A percentile compares a stretch with the other conserved stretches of the same genome.
These are phyloP conservation scores for Hesperia comma DNA, from an alignment of 2,888 invertebrate species.

Conservation along the genomic window DNA sequence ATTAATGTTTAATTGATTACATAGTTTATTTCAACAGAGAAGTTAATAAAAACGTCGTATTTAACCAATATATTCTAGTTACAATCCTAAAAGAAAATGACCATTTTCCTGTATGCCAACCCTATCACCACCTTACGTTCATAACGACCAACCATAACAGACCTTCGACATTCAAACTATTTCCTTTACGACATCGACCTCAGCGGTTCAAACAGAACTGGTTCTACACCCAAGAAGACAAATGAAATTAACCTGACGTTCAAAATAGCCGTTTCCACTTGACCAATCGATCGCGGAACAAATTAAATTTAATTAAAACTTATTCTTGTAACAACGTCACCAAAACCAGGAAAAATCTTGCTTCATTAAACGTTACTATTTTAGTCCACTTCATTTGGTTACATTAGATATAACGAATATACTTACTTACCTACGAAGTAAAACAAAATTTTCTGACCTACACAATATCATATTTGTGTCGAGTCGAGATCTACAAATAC, in stretches of 20 bases:
- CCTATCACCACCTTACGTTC: conserved; percentile 65
- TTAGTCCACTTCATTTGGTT: too few relatives aligned
- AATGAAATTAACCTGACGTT: conserved; percentile 70
- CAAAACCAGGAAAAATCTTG: background rate
- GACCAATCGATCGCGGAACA: conserved; percentile 59
- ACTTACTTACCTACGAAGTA: too few relatives aligned
- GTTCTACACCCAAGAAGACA: conserved; percentile 58
- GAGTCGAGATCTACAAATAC: conserved; percentile 42
- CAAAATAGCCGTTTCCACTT: conserved; percentile 64
- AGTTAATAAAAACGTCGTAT: too few relatives aligned
- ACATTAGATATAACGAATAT: background rate
- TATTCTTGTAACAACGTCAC: background rate
- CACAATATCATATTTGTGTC: background rate
- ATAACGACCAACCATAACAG: conserved; percentile 60
- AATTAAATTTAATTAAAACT: conserved; percentile 2
- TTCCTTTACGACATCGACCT: conserved; percentile 39
- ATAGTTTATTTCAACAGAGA: too few relatives aligned
- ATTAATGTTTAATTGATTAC: too few relatives aligned
- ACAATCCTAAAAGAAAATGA: background rate
- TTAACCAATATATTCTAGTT: background rate
- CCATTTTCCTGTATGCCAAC: conserved; percentile 38
- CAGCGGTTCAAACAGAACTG: conserved; percentile 43
- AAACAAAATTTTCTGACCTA: background rate
- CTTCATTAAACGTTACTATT: too few relatives aligned
- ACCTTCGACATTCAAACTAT: conserved; percentile 46